phyloP scores from a whole-genome alignment of 2,113 vertebrate genomes.

The Bubo bubo region DNA sequence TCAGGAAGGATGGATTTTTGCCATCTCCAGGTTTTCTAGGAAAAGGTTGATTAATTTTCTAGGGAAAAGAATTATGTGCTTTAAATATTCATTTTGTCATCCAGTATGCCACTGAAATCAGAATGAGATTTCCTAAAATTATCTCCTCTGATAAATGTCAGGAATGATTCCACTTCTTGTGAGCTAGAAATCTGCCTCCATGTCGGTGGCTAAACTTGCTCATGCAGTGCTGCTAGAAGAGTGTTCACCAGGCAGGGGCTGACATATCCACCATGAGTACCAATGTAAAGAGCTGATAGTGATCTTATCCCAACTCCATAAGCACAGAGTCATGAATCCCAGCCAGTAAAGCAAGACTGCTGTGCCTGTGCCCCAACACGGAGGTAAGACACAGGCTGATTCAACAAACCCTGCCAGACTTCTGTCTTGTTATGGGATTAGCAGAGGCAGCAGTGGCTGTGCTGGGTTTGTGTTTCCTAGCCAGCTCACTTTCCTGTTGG shows the following conservation, averaged over 20 bases:
- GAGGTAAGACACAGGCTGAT: neutral
- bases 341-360: neutral
- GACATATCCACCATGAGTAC: neutral
- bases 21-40: neutral
- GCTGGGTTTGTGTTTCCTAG: neutral
- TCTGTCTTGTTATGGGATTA: neutral
- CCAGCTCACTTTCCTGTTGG: neutral
- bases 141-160: neutral
- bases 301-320: neutral
- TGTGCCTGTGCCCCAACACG: rapidly evolving
- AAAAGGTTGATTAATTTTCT: neutral
- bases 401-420: neutral
- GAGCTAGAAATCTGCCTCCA: neutral
- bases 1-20: neutral
- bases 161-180: neutral
- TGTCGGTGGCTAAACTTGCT: neutral
- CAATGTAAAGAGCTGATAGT: neutral
- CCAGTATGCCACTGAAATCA: neutral
- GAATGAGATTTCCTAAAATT: neutral
- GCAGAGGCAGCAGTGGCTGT: neutral
- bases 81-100: neutral
- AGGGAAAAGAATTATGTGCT: neutral
- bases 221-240: neutral
- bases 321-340: neutral
- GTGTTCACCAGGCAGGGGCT: neutral